These are phyloP conservation scores for Clistopyga incitator DNA, from an alignment of 2,888 invertebrate species.

Conservation along the genomic window DNA sequence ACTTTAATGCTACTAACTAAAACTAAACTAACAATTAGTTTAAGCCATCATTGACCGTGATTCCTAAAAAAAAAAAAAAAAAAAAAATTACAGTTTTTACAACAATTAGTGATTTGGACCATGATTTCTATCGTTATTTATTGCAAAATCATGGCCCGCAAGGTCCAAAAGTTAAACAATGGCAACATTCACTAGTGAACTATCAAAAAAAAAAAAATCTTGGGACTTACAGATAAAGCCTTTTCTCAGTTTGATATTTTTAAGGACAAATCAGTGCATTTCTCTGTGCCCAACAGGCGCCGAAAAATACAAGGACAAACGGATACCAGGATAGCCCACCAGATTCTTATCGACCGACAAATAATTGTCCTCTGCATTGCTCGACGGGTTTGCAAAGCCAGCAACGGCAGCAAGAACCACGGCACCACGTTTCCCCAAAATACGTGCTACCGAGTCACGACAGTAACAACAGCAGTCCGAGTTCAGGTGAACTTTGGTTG, in stretches of 20 bases:
- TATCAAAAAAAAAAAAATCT: no score
- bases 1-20: no score
- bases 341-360: constrained; percentile 74
- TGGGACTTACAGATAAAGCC: no score
- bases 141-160: no score
- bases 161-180: no score
- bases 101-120: no score
- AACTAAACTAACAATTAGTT: no score
- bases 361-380: constrained; percentile 78
- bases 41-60: no score
- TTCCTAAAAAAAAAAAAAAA: no score
- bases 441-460: constrained; percentile 70
- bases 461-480: constrained; percentile 75
- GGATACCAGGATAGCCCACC: constrained; percentile 65
- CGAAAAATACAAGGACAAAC: constrained; percentile 55
- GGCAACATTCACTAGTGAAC: no score
- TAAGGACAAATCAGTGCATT: constrained; percentile 1
- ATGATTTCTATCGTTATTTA: no score
- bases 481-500: constrained; percentile 71
- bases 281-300: constrained; percentile 22
- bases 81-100: no score
- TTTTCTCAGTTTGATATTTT: constrained; percentile 37
- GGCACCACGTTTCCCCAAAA: constrained; percentile 75
- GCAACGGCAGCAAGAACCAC: constrained; percentile 29
- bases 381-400: constrained; percentile 71